phyloP scores from a whole-genome alignment of 1,140 invertebrate species.

The Parasteatoda tepidariorum region DNA sequence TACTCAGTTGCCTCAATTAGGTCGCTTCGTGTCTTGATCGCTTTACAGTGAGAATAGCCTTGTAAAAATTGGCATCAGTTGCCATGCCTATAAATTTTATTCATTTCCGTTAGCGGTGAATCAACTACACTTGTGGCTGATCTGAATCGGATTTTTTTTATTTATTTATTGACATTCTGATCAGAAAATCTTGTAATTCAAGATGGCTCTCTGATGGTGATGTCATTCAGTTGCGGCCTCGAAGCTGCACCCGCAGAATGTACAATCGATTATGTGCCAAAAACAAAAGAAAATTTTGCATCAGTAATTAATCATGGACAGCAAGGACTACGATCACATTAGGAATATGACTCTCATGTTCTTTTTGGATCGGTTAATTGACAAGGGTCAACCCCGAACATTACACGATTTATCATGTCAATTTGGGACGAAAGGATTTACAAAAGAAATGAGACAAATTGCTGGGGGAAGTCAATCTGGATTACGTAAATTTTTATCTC shows the following conservation, averaged over 20 bases:
- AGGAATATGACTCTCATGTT: slow-evolving; percentile 94
- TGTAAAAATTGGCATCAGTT: too few relatives aligned
- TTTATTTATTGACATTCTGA: neutral
- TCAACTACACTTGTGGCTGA: too few relatives aligned
- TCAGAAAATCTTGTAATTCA: neutral
- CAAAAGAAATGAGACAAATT: slow-evolving; percentile 87
- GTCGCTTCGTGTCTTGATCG: too few relatives aligned
- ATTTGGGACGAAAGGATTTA: slow-evolving; percentile 95
- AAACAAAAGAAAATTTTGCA: neutral
- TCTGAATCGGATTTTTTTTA: too few relatives aligned
- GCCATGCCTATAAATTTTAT: too few relatives aligned
- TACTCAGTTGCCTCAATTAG: too few relatives aligned
- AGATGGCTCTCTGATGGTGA: slow-evolving; percentile 40
- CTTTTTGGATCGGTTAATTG: slow-evolving; percentile 93
- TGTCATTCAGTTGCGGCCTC: slow-evolving; percentile 19
- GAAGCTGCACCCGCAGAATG: slow-evolving; percentile 33
- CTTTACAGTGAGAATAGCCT: too few relatives aligned
- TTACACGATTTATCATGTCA: slow-evolving; percentile 96
- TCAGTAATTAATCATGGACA: slow-evolving; percentile 79
- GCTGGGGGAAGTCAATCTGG: slow-evolving; percentile 94
- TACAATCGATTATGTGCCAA: slow-evolving; percentile 27
- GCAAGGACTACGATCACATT: slow-evolving; percentile 91
- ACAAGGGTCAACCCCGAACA: slow-evolving; percentile 89
- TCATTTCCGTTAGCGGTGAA: too few relatives aligned
- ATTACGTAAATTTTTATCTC: slow-evolving; percentile 85